phyloP scores from a whole-genome alignment of 2,113 vertebrate genomes.

The Muscicapa adusta region DNA sequence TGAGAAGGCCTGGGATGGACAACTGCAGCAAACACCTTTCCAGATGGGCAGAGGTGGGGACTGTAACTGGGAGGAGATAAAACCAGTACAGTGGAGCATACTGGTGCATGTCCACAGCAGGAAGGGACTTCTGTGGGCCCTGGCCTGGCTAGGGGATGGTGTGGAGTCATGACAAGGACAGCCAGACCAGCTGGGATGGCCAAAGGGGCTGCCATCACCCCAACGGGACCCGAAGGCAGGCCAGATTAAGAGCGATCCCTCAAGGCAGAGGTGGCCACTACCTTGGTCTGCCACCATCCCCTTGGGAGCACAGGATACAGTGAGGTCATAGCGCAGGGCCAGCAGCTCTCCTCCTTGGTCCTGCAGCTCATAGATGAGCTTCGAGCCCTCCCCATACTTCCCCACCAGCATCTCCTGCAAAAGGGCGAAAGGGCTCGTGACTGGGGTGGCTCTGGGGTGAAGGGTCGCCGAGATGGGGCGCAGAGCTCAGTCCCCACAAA shows the following conservation, averaged over 20 bases:
- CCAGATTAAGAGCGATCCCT: rapidly evolving
- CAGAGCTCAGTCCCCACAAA: rapidly evolving
- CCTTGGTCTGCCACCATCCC: rapidly evolving
- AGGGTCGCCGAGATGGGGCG: rapidly evolving
- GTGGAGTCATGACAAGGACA: not conserved
- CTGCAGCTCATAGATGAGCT: constrained; percentile 92
- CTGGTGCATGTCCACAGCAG: rapidly evolving
- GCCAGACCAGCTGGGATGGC: not conserved
- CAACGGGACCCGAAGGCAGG: rapidly evolving
- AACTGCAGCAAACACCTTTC: not conserved
- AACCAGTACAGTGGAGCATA: not conserved
- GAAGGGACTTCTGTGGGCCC: not conserved
- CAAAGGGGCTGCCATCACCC: not conserved
- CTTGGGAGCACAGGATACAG: constrained; percentile 80
- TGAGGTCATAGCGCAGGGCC: constrained; percentile 95
- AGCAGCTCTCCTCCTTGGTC: constrained; percentile 96
- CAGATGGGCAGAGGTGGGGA: not conserved
- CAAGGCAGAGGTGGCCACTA: rapidly evolving
- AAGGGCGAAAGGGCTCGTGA: not conserved
- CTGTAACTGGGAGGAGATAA: not conserved
- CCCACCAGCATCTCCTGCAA: constrained; percentile 83
- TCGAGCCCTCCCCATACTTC: constrained; percentile 87
- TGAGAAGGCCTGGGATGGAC: not conserved
- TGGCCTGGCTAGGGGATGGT: no score
- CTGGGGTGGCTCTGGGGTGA: rapidly evolving